Conservation (phyloP, 1,140 invertebrate genomes). For the Branchinecta lindahli region DNA sequence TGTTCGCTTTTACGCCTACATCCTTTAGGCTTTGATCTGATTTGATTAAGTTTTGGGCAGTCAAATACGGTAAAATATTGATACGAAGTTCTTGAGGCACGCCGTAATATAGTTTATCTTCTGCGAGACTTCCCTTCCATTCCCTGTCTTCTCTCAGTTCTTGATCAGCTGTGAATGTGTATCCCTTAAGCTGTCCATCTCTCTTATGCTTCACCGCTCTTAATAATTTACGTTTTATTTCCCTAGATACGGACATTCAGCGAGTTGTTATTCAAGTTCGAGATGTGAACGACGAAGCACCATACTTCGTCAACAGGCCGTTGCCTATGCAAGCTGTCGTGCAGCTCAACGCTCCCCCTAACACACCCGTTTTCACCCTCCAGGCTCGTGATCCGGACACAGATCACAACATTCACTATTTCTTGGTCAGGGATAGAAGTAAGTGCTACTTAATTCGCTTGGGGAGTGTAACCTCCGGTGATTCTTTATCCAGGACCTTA, state of each 20-base stretch:
- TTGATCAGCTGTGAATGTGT: too few species aligned
- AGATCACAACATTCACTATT: conserved; percentile 88
- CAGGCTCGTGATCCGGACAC: conserved; percentile 88
- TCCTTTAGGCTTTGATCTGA: too few species aligned
- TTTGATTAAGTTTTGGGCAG: too few species aligned
- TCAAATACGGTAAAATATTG: too few species aligned
- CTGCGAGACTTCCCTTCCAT: too few species aligned
- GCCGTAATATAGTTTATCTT: too few species aligned
- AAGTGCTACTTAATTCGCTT: conserved; percentile 24
- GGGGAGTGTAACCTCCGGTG: too few species aligned
- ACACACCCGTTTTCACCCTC: conserved; percentile 86
- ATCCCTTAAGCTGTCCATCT: too few species aligned
- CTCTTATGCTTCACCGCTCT: not conserved
- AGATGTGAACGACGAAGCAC: conserved; percentile 88
- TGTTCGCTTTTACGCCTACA: too few species aligned
- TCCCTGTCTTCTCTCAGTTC: too few species aligned
- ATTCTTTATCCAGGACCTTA: not conserved
- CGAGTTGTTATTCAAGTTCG: conserved; percentile 85
- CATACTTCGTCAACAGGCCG: conserved; percentile 86
- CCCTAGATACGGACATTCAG: conserved; percentile 79
- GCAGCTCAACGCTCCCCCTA: conserved; percentile 79
- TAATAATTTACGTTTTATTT: conserved; percentile 27
- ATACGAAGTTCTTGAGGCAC: too few species aligned
- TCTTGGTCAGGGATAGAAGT: conserved; percentile 77
- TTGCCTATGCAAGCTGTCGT: conserved; percentile 92